A percentile compares a stretch with the other conserved stretches of the same genome.
phyloP scores from a whole-genome alignment of 1,140 invertebrate genomes.

The Drosophila orena region DNA sequence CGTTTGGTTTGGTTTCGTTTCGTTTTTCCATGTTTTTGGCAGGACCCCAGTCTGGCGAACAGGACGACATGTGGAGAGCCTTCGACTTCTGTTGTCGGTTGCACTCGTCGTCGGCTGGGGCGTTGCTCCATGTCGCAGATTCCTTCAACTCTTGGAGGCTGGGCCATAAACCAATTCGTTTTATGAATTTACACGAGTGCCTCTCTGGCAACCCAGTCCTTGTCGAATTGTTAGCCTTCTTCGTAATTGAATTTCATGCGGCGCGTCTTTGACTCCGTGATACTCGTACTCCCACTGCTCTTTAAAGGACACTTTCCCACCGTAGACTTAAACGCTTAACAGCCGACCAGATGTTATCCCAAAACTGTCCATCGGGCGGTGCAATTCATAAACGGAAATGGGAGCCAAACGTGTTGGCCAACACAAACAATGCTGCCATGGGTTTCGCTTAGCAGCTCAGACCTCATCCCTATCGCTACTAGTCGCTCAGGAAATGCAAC shows the following conservation, averaged over 20 bases:
- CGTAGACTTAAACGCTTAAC: constrained; percentile 3
- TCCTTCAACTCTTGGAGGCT: constrained; percentile 12
- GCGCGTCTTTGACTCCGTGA: constrained; percentile 30
- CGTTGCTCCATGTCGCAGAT: constrained; percentile 46
- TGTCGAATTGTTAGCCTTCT: constrained; percentile 2
- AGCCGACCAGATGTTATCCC: constrained; percentile 4
- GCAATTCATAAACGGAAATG: constrained; percentile 74
- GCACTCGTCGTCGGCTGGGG: constrained; percentile 46
- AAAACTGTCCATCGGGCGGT: neutral
- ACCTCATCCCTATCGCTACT: neutral
- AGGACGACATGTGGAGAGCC: constrained; percentile 66
- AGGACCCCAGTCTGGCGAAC: constrained; percentile 43
- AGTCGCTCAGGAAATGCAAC: constrained; percentile 40
- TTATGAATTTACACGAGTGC: constrained; percentile 40
- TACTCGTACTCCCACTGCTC: neutral
- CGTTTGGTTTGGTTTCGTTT: neutral
- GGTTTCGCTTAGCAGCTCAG: constrained; percentile 56
- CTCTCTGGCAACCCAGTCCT: constrained; percentile 50
- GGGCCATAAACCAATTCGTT: constrained; percentile 50
- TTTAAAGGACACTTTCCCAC: neutral
- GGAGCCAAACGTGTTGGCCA: constrained; percentile 69
- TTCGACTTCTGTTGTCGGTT: constrained; percentile 55
- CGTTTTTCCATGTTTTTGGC: constrained; percentile 43
- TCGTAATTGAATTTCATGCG: constrained; percentile 70
- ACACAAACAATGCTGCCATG: constrained; percentile 46